Evolutionary conservation across 2,888 invertebrate species (phyloP), one percentile per base, ranked within the genome.

Genomic region (Agrochola lychnidis): DNA sequence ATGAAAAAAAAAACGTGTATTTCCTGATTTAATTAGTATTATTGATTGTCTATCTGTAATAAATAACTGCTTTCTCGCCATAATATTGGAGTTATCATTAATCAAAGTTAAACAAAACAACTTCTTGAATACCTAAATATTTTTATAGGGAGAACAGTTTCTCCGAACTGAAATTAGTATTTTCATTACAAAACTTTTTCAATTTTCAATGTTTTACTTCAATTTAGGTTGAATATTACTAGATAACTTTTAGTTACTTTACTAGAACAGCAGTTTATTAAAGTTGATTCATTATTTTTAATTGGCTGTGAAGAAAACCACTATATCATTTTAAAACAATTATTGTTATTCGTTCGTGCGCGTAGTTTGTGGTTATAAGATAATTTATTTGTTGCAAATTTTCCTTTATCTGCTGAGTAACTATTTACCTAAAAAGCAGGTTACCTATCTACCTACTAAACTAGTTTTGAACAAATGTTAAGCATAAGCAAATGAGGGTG

Each of bases 141-240:
- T 68, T 70, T 76, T 66, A 71, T 36, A 79, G 74, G 63, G 61
- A 57, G 62, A 82, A 73, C 71, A 67, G 56, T 69, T 75, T 68
- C 75, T 63, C 72, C 59, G 48, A 81, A 76, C 72, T 81, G 70
- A 76, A 76, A 82, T 85, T 70, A 85, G 77, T 73, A 85, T 83
- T 85, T 85, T 76, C 68, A 85, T 83, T 74, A 70, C 51, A 71
- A 85, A 83, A 85, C 78, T 85, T 83, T 81, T 85, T 82, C 77
- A 76, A 81, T 85, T 73, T 81, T 61, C 59, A 78, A 70, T 75
- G 56, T 78, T 85, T 72, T 59, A 71, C 73, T 82, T 77, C 51
- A 81, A 76, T 81, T 81, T 64, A 40, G 68, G 40, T 64, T 71
- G 70, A 81, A 77, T 66, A 62, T 83, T 69, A 76, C 25, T 70